phyloP scores from a whole-genome alignment of 1,140 invertebrate genomes.

The Apis cerana region DNA sequence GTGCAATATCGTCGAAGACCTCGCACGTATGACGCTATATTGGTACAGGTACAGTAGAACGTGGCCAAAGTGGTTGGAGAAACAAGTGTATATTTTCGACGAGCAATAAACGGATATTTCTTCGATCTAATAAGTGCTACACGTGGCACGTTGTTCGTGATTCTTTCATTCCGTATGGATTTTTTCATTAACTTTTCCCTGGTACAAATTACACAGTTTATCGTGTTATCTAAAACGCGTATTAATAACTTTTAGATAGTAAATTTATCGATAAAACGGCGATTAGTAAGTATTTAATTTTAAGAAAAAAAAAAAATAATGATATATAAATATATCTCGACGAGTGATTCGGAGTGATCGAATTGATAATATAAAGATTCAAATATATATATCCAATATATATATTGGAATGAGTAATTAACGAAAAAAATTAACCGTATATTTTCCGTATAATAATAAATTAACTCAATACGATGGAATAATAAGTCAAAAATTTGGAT shows the following conservation, averaged over 20 bases:
- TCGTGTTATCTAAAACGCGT: not conserved
- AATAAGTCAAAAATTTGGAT: not conserved
- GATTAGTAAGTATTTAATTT: not conserved
- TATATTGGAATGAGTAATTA: not conserved
- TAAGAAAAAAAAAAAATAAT: not conserved
- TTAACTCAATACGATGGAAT: conserved; percentile 4
- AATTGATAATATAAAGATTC: not conserved
- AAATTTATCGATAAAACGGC: not conserved
- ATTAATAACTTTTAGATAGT: not conserved
- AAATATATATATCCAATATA: not conserved
- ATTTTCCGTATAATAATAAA: too few relatives aligned
- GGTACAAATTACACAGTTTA: too few relatives aligned
- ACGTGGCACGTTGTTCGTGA: not conserved
- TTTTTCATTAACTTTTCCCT: conserved; percentile 17
- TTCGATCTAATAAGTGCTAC: conserved; percentile 4
- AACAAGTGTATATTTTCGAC: conserved; percentile 16
- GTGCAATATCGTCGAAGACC: conserved; percentile 11
- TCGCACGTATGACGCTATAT: not conserved
- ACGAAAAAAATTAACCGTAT: conserved; percentile 14
- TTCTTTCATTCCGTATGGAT: not conserved
- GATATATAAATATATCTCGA: not conserved
- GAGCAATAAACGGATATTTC: conserved; percentile 1
- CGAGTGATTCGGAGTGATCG: not conserved
- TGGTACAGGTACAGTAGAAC: conserved; percentile 15
- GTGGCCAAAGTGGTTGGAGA: conserved; percentile 9